Conservation (phyloP, 2,888 invertebrate genomes). For the Drosophila melanocephala region DNA sequence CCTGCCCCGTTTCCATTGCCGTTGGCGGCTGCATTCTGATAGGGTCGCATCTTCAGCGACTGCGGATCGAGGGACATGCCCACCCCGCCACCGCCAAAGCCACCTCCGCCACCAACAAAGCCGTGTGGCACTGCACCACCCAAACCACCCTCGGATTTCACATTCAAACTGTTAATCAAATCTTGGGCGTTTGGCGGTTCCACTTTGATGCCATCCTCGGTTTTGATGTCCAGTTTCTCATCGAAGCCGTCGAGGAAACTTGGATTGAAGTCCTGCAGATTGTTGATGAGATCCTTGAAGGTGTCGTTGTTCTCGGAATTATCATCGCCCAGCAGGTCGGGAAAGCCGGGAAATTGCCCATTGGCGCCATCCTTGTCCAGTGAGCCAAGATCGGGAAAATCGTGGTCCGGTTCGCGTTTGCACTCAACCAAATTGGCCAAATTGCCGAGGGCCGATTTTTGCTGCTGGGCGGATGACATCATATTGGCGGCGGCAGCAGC, state of each 20-base stretch:
- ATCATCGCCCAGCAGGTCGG: constrained; percentile 93
- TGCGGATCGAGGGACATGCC: constrained; percentile 63
- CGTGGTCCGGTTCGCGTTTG: constrained; percentile 93
- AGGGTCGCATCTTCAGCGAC: constrained; percentile 73
- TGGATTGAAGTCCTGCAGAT: constrained; percentile 92
- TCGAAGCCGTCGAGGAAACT: constrained; percentile 94
- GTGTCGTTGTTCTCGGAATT: constrained; percentile 92
- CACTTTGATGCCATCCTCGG: constrained; percentile 85
- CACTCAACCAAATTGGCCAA: constrained; percentile 91
- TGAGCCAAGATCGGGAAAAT: constrained; percentile 94
- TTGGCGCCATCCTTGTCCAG: constrained; percentile 93
- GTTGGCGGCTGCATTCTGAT: constrained; percentile 54
- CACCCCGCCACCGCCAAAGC: constrained; percentile 70
- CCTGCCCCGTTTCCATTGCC: constrained; percentile 80
- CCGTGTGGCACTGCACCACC: constrained; percentile 73
- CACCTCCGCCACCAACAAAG: constrained; percentile 54
- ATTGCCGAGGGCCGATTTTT: constrained; percentile 86
- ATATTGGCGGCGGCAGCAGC: constrained; percentile 48
- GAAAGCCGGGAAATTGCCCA: constrained; percentile 91
- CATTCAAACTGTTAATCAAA: constrained; percentile 84
- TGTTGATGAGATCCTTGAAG: constrained; percentile 94
- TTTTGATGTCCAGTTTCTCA: constrained; percentile 85
- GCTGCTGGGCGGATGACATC: constrained; percentile 77
- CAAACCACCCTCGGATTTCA: constrained; percentile 84
- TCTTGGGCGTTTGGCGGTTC: constrained; percentile 85